Conservation (phyloP, 2,888 invertebrate genomes). For the Spodoptera exigua region DNA sequence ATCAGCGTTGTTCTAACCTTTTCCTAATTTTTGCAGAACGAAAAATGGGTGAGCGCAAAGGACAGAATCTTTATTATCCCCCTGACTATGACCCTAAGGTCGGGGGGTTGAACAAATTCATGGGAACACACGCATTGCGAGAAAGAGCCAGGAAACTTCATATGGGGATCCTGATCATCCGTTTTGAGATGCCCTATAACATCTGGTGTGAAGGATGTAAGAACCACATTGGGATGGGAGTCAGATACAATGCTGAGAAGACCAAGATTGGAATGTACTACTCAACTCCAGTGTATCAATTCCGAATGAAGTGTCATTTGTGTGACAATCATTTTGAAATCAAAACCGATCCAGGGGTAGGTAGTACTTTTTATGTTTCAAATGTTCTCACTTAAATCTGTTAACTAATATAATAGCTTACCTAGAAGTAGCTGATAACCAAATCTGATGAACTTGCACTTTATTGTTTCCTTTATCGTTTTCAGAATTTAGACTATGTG, state of each 20-base stretch:
- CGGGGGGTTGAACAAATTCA: constrained; percentile 98
- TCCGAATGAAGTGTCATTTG: constrained; percentile 99
- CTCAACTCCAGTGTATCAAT: constrained; percentile 98
- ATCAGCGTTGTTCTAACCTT: constrained; percentile 26
- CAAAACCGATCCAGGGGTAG: constrained; percentile 98
- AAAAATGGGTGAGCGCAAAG: constrained; percentile 99
- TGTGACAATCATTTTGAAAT: constrained; percentile 99
- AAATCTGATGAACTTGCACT: no score
- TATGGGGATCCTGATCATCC: constrained; percentile 97
- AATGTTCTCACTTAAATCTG: background rate
- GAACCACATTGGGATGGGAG: constrained; percentile 99
- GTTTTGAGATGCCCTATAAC: constrained; percentile 99
- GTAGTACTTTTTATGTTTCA: constrained; percentile 59
- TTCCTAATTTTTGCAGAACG: constrained; percentile 34
- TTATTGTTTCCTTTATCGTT: constrained; percentile 38
- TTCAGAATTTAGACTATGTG: constrained; percentile 98
- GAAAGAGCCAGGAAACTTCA: constrained; percentile 98
- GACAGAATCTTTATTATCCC: constrained; percentile 99
- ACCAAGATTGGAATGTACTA: constrained; percentile 99
- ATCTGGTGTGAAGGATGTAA: constrained; percentile 99
- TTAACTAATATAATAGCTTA: no score
- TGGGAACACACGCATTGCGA: constrained; percentile 97
- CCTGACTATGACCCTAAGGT: constrained; percentile 99
- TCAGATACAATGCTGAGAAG: constrained; percentile 98
- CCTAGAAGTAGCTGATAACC: no score